Conservation (phyloP, 2,888 invertebrate genomes). For the Drosophila mayaguana region DNA sequence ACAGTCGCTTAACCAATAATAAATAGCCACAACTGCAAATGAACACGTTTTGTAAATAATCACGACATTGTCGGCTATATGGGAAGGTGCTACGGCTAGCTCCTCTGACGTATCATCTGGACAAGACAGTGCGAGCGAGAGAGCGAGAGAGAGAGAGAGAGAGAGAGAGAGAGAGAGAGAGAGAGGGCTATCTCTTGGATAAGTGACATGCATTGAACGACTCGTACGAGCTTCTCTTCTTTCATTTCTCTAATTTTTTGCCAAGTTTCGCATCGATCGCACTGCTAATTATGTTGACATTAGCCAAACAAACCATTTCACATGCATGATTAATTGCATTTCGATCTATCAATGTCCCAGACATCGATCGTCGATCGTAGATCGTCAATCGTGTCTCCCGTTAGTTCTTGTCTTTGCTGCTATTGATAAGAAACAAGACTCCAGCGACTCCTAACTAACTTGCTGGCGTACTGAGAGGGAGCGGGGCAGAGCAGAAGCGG, state of each 20-base stretch:
- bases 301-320: constrained; percentile 55
- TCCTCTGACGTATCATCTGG: constrained; percentile 33
- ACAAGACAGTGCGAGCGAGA: too few species aligned
- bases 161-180: background rate
- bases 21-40: constrained; percentile 70
- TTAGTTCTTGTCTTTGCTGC: constrained; percentile 19
- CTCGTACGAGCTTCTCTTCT: background rate
- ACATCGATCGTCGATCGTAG: constrained; percentile 1
- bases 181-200: background rate
- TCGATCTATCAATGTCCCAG: constrained; percentile 64
- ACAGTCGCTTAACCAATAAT: constrained; percentile 76
- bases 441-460: constrained; percentile 29
- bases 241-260: background rate
- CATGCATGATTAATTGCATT: constrained; percentile 70
- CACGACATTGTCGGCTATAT: constrained; percentile 35
- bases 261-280: constrained; percentile 25
- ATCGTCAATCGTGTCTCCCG: constrained; percentile 11
- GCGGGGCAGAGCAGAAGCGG: background rate
- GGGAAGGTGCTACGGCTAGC: constrained; percentile 15
- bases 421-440: constrained; percentile 37
- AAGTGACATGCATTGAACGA: constrained; percentile 27
- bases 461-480: constrained; percentile 21
- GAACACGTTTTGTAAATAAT: constrained; percentile 79
- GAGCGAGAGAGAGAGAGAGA: background rate
- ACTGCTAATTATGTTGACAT: constrained; percentile 72